These are phyloP conservation scores for Diploscapter pachys DNA, from an alignment of 1,140 invertebrate species.

Conservation along the genomic window DNA sequence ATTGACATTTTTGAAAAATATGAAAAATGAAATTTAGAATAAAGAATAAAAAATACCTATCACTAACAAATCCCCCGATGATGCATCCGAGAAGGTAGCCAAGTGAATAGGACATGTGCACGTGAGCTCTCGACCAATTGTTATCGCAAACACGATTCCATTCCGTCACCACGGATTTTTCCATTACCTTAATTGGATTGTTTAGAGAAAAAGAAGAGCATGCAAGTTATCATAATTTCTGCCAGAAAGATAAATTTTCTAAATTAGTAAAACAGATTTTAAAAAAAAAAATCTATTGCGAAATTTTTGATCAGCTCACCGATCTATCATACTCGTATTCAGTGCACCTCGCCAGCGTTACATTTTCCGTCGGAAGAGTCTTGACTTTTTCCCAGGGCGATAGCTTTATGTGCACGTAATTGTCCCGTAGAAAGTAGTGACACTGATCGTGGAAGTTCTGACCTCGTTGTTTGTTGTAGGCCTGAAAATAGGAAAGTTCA, in stretches of 20 bases:
- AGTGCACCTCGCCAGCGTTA: conserved; percentile 35
- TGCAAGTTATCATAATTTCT: neutral
- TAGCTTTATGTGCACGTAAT: conserved; percentile 35
- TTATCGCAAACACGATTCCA: conserved; percentile 57
- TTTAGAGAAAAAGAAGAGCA: neutral
- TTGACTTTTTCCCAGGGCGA: conserved; percentile 20
- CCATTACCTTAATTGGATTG: conserved; percentile 41
- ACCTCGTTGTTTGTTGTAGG: conserved; percentile 37
- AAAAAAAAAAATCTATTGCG: neutral
- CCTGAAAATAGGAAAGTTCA: conserved; percentile 3
- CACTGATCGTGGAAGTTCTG: conserved; percentile 50
- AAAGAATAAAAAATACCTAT: conserved; percentile 30
- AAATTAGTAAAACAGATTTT: neutral
- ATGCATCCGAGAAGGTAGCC: conserved; percentile 56
- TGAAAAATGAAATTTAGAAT: neutral
- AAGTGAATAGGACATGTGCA: conserved; percentile 56
- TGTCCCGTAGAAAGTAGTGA: conserved; percentile 41
- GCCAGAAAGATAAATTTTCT: neutral
- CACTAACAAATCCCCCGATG: conserved; percentile 54
- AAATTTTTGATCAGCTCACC: neutral
- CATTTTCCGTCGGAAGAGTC: neutral
- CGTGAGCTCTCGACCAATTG: conserved; percentile 55
- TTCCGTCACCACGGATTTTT: conserved; percentile 52
- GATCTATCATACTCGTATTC: conserved; percentile 44
- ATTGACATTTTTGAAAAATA: neutral